Percentiles rank a stretch among this genome's conserved stretches.
Evolutionary conservation across 2,888 invertebrate species (phyloP).

Genomic region (Adelphocoris suturalis): DNA sequence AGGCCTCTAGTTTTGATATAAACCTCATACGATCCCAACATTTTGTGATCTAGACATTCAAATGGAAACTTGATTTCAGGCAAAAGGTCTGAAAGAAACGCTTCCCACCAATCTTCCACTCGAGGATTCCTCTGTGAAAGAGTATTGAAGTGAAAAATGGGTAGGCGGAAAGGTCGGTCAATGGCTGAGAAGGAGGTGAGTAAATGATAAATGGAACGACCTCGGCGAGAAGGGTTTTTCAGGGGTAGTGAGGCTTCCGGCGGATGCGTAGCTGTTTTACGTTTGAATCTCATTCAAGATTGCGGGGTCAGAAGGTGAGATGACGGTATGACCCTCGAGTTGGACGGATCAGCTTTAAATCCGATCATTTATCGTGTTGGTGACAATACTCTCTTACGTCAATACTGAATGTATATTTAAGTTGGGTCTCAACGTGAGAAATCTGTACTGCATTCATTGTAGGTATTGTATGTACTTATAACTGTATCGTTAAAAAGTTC

Average conservation of each 20-base stretch:
- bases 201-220: constrained; percentile 39
- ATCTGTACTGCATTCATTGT: too few species aligned
- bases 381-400: too few species aligned
- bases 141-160: constrained; percentile 36
- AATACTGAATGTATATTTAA: too few species aligned
- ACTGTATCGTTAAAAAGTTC: too few species aligned
- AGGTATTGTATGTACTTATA: too few species aligned
- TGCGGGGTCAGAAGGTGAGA: not conserved
- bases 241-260: not conserved
- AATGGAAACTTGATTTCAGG: not conserved
- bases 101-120: constrained; percentile 1
- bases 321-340: not conserved
- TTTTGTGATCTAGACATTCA: not conserved
- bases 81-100: not conserved
- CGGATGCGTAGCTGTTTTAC: constrained; percentile 13
- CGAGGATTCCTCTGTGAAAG: not conserved
- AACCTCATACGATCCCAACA: too few species aligned
- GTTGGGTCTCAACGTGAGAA: too few species aligned
- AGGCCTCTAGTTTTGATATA: too few species aligned
- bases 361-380: too few species aligned
- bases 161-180: constrained; percentile 23
- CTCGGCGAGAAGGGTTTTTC: constrained; percentile 1
- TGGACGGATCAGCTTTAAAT: not conserved
- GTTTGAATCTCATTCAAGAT: constrained; percentile 13
- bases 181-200: constrained; percentile 6